Evolutionary conservation across 2,113 vertebrate genomes (phyloP).

Genomic region (Donacobius atricapilla): DNA sequence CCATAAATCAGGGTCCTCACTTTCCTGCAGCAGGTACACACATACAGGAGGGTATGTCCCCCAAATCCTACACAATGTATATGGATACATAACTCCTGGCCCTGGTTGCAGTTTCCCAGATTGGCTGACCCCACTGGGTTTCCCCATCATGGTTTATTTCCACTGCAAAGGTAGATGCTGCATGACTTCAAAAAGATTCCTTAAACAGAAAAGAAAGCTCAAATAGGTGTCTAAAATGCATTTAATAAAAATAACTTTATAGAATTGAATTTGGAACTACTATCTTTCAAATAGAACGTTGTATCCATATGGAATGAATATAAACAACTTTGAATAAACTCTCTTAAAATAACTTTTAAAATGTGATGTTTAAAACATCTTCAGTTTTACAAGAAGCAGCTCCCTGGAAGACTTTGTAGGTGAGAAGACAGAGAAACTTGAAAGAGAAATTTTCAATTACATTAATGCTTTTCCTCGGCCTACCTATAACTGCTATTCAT

Average conservation of each 20-base stretch:
- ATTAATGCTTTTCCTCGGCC: not conserved
- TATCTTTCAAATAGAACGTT: not conserved
- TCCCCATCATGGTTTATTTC: not conserved
- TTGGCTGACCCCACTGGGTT: not conserved
- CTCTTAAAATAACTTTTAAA: not conserved
- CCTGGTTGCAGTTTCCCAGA: not conserved
- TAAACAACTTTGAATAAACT: not conserved
- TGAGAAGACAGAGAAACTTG: not conserved
- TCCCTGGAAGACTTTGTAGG: not conserved
- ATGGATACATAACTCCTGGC: not conserved
- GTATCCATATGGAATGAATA: not conserved
- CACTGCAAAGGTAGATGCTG: not conserved
- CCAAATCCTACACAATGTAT: rapidly evolving
- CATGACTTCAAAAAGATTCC: not conserved
- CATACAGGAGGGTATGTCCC: not conserved
- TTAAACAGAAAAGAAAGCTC: not conserved
- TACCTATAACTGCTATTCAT: not conserved
- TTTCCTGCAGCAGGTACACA: not conserved
- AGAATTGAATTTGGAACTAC: not conserved
- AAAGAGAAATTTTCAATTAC: not conserved
- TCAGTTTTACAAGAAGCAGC: not conserved
- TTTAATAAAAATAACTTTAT: not conserved
- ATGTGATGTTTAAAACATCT: not conserved
- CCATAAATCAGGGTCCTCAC: not conserved
- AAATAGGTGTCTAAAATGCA: not conserved